Conservation (phyloP, 1,140 invertebrate species). For the Diorhabda carinulata region DNA sequence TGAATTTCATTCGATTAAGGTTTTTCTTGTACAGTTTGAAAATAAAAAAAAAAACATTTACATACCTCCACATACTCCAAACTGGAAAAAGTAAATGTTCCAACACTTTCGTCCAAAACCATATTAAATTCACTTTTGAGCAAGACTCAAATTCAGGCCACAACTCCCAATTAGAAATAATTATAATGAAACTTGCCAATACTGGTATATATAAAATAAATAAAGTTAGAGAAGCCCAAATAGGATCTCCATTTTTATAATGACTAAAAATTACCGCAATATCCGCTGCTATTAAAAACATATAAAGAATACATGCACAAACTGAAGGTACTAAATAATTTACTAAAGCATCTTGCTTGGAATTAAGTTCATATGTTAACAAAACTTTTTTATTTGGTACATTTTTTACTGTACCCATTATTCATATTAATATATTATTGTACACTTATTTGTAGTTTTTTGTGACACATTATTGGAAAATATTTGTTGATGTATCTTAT, state of each 20-base stretch:
- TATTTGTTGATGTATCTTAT: no score
- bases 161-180: constrained; percentile 52
- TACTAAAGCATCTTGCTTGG: constrained; percentile 49
- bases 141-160: constrained; percentile 45
- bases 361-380: constrained; percentile 43
- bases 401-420: not conserved
- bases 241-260: constrained; percentile 48
- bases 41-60: no score
- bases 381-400: constrained; percentile 26
- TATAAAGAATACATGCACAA: constrained; percentile 47
- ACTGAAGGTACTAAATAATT: constrained; percentile 51
- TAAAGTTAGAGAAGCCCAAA: constrained; percentile 51
- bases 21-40: no score
- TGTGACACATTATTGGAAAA: no score
- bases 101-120: constrained; percentile 55
- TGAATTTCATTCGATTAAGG: no score
- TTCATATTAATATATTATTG: constrained; percentile 5
- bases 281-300: constrained; percentile 51
- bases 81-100: constrained; percentile 62
- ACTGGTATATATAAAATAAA: constrained; percentile 52
- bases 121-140: constrained; percentile 45
- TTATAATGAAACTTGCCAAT: constrained; percentile 51
- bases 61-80: constrained; percentile 64
- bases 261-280: constrained; percentile 51
- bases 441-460: not conserved